Evolutionary conservation across 2,797 vertebrate genomes (phyloP).

Genomic region (Sarcophilus harrisii): DNA sequence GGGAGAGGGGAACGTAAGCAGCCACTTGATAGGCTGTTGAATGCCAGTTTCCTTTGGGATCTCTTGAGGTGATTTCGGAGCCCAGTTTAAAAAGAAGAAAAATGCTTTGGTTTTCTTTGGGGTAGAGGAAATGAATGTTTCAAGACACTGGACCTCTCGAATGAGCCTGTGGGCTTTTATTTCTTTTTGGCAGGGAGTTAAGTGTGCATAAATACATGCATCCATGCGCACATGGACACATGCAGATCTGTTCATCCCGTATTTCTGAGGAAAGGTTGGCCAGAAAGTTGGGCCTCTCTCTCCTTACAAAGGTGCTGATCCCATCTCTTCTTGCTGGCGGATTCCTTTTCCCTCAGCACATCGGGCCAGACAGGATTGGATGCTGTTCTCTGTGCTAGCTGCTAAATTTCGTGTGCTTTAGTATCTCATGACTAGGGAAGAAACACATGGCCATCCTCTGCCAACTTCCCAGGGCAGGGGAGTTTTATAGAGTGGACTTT

Average conservation of each 20-base stretch:
- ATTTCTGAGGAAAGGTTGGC: background rate
- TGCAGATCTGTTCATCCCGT: background rate
- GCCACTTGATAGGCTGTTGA: background rate
- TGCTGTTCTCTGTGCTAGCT: slow-evolving; percentile 16
- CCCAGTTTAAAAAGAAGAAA: slow-evolving; percentile 6
- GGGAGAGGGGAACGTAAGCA: background rate
- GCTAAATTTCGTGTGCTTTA: slow-evolving; percentile 7
- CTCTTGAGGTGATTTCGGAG: slow-evolving; percentile 2
- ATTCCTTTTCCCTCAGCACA: slow-evolving; percentile 54
- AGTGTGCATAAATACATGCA: background rate
- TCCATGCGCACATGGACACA: background rate
- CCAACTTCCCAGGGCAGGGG: background rate
- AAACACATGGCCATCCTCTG: background rate
- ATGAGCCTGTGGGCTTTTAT: background rate
- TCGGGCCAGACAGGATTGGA: slow-evolving; percentile 26
- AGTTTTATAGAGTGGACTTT: background rate
- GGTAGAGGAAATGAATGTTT: background rate
- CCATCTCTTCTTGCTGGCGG: slow-evolving; percentile 8
- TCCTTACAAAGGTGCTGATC: slow-evolving; percentile 59
- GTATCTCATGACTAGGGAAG: background rate
- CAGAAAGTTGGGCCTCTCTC: background rate
- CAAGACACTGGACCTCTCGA: background rate
- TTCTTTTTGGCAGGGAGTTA: background rate
- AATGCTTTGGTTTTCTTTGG: slow-evolving; percentile 4
- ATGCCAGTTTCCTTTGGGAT: background rate